phyloP scores from a whole-genome alignment of 2,888 invertebrate species.

The Lochmaea crataegi region DNA sequence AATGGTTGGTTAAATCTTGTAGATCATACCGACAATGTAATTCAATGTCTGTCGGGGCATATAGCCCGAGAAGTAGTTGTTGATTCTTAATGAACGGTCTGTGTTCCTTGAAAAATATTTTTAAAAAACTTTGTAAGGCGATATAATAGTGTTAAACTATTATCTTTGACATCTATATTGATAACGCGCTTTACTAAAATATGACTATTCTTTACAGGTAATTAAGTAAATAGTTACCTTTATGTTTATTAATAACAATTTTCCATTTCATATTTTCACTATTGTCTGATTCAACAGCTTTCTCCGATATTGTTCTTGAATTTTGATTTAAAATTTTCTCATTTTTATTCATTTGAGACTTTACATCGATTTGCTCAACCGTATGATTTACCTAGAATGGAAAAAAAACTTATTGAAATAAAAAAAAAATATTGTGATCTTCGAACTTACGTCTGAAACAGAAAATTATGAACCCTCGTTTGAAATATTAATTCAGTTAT shows the following conservation, averaged over 20 bases:
- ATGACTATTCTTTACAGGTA: no score
- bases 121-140: no score
- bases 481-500: background rate
- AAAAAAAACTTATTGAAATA: background rate
- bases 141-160: no score
- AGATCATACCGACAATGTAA: no score
- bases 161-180: no score
- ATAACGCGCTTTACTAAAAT: no score
- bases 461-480: background rate
- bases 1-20: no score
- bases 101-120: no score
- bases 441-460: constrained; percentile 36
- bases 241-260: constrained; percentile 51
- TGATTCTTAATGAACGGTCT: no score
- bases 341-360: background rate
- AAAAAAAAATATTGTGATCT: background rate
- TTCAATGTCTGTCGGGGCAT: no score
- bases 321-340: background rate
- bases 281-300: constrained; percentile 25
- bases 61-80: no score
- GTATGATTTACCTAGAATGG: background rate
- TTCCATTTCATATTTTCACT: constrained; percentile 49
- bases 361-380: background rate
- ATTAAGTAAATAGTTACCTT: constrained; percentile 32
- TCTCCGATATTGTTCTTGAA: constrained; percentile 2